Percentiles rank a stretch among this genome's conserved stretches.
These are phyloP conservation scores for Rhyacichthys aspro DNA, from an alignment of 2,797 vertebrate genomes.

Conservation along the genomic window DNA sequence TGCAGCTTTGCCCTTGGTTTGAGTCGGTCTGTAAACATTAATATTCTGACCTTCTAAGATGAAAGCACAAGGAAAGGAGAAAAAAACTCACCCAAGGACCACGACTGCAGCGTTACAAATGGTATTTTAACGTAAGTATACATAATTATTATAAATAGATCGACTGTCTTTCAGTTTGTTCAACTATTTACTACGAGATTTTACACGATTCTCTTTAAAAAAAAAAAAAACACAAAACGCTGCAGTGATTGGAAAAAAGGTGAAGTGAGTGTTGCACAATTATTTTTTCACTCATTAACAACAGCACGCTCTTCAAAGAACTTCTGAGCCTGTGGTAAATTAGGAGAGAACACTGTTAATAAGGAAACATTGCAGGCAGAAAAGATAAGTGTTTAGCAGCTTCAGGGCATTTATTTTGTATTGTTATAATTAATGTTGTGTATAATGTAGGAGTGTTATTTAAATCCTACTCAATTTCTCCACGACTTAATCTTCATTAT, in stretches of 20 bases:
- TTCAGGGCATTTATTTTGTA: constrained; percentile 74
- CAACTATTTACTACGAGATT: too few relatives aligned
- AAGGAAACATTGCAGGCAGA: constrained; percentile 59
- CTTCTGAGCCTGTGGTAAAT: constrained; percentile 56
- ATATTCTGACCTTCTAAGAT: too few relatives aligned
- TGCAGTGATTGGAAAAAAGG: constrained; percentile 21
- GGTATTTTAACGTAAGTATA: too few relatives aligned
- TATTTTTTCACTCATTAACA: constrained; percentile 53
- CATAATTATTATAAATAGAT: too few relatives aligned
- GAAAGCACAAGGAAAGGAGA: too few relatives aligned
- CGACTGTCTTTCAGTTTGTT: too few relatives aligned
- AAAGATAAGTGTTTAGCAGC: constrained; percentile 74
- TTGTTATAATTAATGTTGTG: constrained; percentile 77
- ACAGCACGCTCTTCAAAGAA: constrained; percentile 31
- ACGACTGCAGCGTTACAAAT: too few relatives aligned
- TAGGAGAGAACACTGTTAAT: constrained; percentile 52
- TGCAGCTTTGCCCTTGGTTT: too few relatives aligned
- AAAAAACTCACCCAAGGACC: too few relatives aligned
- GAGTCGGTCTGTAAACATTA: too few relatives aligned
- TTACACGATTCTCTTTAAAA: too few relatives aligned
- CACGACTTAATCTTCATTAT: constrained; percentile 78
- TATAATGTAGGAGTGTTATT: constrained; percentile 76
- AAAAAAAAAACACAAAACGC: too few relatives aligned
- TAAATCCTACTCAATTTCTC: constrained; percentile 75
- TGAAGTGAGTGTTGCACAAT: constrained; percentile 37